phyloP scores from a whole-genome alignment of 2,888 invertebrate species.

The Cordilura impudica region DNA sequence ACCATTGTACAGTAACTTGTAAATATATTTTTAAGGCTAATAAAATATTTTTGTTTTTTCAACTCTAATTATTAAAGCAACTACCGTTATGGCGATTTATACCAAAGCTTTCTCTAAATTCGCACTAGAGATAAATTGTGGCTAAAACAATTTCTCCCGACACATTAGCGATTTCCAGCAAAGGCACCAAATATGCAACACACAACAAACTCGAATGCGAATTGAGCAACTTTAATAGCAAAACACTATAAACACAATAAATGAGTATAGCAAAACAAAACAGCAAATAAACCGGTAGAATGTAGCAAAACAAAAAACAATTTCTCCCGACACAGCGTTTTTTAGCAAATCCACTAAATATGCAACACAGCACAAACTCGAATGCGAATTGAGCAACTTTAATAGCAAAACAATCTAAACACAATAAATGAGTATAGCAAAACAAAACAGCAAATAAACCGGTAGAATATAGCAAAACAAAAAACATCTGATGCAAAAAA shows the following conservation, averaged over 20 bases:
- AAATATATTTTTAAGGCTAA: no score
- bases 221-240: not conserved
- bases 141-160: no score
- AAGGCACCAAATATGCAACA: no score
- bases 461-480: not conserved
- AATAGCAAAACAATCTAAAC: not conserved
- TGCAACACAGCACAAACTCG: not conserved
- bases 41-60: no score
- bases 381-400: not conserved
- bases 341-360: no score
- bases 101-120: no score
- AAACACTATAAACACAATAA: not conserved
- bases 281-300: not conserved
- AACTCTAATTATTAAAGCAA: no score
- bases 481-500: not conserved
- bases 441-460: conserved; percentile 18
- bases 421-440: conserved; percentile 13
- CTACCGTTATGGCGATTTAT: no score
- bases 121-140: no score
- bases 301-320: conserved; percentile 19
- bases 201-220: not conserved
- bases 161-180: no score
- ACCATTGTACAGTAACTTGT: no score
- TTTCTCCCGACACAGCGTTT: no score
- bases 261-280: conserved; percentile 31